Conservation (phyloP, 2,888 invertebrate genomes). For the Pseudococcus viburni region DNA sequence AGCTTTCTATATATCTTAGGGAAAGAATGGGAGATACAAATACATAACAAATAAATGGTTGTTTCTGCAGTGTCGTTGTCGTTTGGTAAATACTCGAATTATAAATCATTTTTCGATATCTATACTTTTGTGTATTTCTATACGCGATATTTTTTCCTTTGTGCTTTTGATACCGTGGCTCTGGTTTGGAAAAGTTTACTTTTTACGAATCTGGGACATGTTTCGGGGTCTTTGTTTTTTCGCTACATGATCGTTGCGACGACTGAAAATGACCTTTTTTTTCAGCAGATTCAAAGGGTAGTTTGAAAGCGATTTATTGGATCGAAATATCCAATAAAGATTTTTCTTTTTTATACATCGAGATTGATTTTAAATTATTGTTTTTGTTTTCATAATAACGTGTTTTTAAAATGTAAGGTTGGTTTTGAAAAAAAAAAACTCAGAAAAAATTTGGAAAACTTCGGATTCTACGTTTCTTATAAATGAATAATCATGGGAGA, state of each 20-base stretch:
- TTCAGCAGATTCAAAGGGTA: too few relatives aligned
- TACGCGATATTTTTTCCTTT: not conserved
- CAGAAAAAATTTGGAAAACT: too few relatives aligned
- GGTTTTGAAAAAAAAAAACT: too few relatives aligned
- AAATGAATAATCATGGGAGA: too few relatives aligned
- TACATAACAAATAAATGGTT: slow-evolving; percentile 12
- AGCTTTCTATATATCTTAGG: not conserved
- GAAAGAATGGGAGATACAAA: not conserved
- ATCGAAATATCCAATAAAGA: too few relatives aligned
- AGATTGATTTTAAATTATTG: too few relatives aligned
- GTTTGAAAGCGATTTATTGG: too few relatives aligned
- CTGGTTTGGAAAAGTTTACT: slow-evolving; percentile 1
- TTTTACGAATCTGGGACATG: not conserved
- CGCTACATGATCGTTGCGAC: not conserved
- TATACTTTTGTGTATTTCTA: not conserved
- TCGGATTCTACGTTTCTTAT: too few relatives aligned
- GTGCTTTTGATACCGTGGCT: not conserved
- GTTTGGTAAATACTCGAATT: slow-evolving; percentile 11
- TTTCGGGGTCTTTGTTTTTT: not conserved
- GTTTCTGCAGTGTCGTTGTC: slow-evolving; percentile 6
- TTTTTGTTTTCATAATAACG: too few relatives aligned
- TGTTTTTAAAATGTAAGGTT: too few relatives aligned
- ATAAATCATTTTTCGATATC: slow-evolving; percentile 14
- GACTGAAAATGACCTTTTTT: not conserved
- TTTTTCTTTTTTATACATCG: too few relatives aligned